Evolutionary conservation across 1,140 invertebrate genomes (phyloP).

Genomic region (Frieseomelitta varia): DNA sequence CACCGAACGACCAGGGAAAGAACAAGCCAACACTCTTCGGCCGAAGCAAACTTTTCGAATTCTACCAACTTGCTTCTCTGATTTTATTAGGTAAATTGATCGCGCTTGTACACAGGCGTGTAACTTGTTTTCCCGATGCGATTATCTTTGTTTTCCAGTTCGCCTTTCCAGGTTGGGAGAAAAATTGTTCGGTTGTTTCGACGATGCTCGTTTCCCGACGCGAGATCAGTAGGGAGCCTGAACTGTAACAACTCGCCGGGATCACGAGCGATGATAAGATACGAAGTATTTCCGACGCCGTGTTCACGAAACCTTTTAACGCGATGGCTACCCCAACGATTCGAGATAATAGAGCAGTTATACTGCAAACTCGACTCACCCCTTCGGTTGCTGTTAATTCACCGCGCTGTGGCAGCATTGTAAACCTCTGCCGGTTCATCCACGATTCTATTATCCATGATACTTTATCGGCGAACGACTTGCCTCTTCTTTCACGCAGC

Average conservation of each 20-base stretch:
- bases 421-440: neutral
- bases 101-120: neutral
- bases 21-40: too few relatives aligned
- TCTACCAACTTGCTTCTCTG: conserved; percentile 6
- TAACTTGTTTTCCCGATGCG: neutral
- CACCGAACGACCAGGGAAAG: neutral
- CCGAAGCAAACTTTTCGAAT: neutral
- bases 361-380: neutral
- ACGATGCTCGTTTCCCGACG: conserved; percentile 15
- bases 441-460: neutral
- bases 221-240: conserved; percentile 34
- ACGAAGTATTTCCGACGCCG: neutral
- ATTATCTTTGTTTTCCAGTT: neutral
- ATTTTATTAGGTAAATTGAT: conserved; percentile 27
- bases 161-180: neutral
- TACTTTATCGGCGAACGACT: too few relatives aligned
- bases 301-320: neutral
- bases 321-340: neutral
- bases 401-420: neutral
- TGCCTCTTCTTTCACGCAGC: neutral
- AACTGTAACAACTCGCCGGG: conserved; percentile 36
- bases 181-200: conserved; percentile 40
- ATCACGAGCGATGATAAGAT: conserved; percentile 30
- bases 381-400: conserved; percentile 5
- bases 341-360: conserved; percentile 39